A percentile compares a stretch with the other conserved stretches of the same genome.
phyloP scores from a whole-genome alignment of 30 jellyfish, hydroid and myxozoan species.

The Turritopsis rubra region DNA sequence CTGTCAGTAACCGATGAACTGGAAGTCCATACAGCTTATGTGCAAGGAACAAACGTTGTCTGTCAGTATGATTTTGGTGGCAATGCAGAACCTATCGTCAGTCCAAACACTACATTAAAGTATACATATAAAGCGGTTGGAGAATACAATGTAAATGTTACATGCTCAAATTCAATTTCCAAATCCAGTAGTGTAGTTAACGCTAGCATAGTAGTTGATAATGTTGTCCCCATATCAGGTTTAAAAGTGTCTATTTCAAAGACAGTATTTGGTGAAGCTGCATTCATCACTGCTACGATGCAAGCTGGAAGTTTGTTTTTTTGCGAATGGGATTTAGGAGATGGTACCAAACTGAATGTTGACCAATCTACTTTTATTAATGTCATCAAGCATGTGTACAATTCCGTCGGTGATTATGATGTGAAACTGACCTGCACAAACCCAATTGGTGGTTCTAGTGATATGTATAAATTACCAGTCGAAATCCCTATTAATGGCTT shows the following conservation, averaged over 20 bases:
- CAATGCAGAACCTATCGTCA: constrained; percentile 8
- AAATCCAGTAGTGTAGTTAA: constrained; percentile 14
- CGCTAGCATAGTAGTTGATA: constrained; percentile 64
- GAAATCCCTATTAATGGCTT: constrained; percentile 60
- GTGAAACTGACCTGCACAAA: constrained; percentile 57
- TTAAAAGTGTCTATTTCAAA: constrained; percentile 28
- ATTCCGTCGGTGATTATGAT: constrained; percentile 36
- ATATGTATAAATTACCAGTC: constrained; percentile 40
- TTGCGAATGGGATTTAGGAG: constrained; percentile 83
- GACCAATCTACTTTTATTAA: constrained; percentile 33
- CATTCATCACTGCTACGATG: constrained; percentile 45
- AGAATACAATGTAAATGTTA: constrained; percentile 41
- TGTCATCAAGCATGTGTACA: constrained; percentile 40
- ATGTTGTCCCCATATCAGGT: constrained; percentile 41
- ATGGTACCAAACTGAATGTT: constrained; percentile 41
- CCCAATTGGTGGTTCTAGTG: constrained; percentile 44
- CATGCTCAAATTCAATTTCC: constrained; percentile 73
- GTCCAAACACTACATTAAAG: constrained; percentile 24
- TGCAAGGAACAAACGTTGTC: constrained; percentile 49
- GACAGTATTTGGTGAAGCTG: constrained; percentile 46
- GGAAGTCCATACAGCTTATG: constrained; percentile 15
- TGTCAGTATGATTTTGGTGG: constrained; percentile 57
- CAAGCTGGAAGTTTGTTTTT: constrained; percentile 51
- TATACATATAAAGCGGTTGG: constrained; percentile 48
- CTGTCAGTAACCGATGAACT: constrained; percentile 46